A percentile compares a stretch with the other conserved stretches of the same genome.
Evolutionary conservation across 2,113 vertebrate genomes (phyloP).

Genomic region (Hirundichthys speculiger): DNA sequence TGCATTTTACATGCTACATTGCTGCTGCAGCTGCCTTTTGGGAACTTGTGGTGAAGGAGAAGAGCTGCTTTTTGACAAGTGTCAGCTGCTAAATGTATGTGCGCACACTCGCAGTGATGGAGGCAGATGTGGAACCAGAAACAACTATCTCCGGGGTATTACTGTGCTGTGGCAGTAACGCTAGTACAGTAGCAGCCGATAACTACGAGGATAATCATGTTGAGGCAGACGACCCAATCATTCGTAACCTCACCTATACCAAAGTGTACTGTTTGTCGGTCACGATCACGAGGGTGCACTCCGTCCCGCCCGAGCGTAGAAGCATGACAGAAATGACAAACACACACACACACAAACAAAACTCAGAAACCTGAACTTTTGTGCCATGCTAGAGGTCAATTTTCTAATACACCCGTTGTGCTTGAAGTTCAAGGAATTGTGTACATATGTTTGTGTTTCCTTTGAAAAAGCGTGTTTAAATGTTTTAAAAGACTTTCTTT

Average conservation of each 20-base stretch:
- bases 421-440: constrained; percentile 71
- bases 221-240: constrained; percentile 29
- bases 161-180: constrained; percentile 18
- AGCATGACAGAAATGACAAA: constrained; percentile 14
- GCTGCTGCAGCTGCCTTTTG: constrained; percentile 64
- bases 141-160: constrained; percentile 15
- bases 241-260: constrained; percentile 61
- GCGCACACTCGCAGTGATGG: background rate
- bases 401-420: constrained; percentile 60
- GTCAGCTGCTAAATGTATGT: constrained; percentile 73
- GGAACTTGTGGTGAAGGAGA: constrained; percentile 36
- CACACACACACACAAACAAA: constrained; percentile 23
- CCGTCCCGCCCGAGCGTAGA: constrained; percentile 49
- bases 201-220: background rate
- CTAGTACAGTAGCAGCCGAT: background rate
- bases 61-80: constrained; percentile 59
- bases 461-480: constrained; percentile 35
- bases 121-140: constrained; percentile 25
- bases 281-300: constrained; percentile 50
- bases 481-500: constrained; percentile 35
- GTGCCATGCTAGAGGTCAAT: constrained; percentile 55
- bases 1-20: constrained; percentile 51
- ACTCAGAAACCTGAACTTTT: constrained; percentile 30
- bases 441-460: constrained; percentile 71
- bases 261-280: constrained; percentile 68